Percentiles rank a stretch among this genome's conserved stretches.
phyloP scores from a whole-genome alignment of 1,140 invertebrate genomes.

The Dendroctonus valens region DNA sequence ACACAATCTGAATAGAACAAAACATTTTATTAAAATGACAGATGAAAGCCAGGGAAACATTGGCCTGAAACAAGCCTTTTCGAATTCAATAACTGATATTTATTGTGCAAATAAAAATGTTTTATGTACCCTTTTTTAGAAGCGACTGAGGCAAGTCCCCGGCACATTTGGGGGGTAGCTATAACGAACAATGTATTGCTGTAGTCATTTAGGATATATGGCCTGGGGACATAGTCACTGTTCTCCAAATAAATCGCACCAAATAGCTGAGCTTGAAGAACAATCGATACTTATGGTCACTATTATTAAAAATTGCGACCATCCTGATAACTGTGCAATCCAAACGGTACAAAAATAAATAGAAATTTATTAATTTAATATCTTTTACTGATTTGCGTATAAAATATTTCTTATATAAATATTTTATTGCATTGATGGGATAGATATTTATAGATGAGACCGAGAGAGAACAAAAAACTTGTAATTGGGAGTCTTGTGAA shows the following conservation, averaged over 20 bases:
- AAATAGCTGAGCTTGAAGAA: conserved; percentile 21
- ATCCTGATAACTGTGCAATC: conserved; percentile 7
- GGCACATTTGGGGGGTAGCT: conserved; percentile 19
- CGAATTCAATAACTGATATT: conserved; percentile 17
- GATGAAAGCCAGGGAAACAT: too few relatives aligned
- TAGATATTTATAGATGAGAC: too few relatives aligned
- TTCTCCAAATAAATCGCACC: conserved; percentile 27
- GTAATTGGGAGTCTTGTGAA: too few relatives aligned
- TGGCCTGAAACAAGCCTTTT: not conserved
- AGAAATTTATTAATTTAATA: too few relatives aligned
- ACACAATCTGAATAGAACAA: too few relatives aligned
- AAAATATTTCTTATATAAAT: too few relatives aligned
- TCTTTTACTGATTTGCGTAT: too few relatives aligned
- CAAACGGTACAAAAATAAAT: too few relatives aligned
- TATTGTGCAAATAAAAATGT: conserved; percentile 28
- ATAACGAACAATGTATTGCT: conserved; percentile 32
- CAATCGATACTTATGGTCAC: conserved; percentile 19
- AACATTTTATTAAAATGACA: too few relatives aligned
- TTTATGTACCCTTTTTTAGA: conserved; percentile 17
- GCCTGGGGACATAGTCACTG: conserved; percentile 28
- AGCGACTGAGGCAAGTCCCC: conserved; percentile 5
- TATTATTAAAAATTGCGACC: conserved; percentile 25
- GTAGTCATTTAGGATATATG: conserved; percentile 31
- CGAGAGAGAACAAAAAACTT: too few relatives aligned
- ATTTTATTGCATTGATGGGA: too few relatives aligned